Evolutionary conservation across 2,888 invertebrate genomes (phyloP).

Genomic region (Candidula unifasciata): DNA sequence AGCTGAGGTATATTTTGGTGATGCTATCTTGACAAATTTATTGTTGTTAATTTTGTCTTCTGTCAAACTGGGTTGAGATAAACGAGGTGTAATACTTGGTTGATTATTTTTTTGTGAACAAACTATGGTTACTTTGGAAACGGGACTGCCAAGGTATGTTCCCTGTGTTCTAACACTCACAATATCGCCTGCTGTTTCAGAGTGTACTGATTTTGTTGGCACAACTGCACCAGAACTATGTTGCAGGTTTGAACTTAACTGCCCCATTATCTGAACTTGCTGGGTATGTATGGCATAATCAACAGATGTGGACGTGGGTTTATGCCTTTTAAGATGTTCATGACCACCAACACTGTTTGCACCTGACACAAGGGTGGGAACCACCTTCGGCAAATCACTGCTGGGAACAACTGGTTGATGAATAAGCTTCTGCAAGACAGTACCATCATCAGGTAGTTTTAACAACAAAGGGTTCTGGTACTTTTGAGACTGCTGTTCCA

Average conservation of each 20-base stretch:
- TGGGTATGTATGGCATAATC: neutral
- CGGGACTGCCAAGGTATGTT: neutral
- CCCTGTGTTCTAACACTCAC: neutral
- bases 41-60: neutral
- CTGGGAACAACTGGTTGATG: neutral
- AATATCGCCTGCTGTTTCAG: neutral
- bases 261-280: neutral
- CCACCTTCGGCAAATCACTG: neutral
- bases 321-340: neutral
- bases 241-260: neutral
- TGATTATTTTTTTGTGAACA: neutral
- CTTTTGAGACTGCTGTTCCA: neutral
- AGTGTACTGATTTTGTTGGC: neutral
- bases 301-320: neutral
- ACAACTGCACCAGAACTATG: neutral
- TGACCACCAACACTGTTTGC: neutral
- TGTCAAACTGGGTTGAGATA: neutral
- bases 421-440: neutral
- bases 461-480: neutral
- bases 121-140: neutral
- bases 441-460: neutral
- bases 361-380: neutral
- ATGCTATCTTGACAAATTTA: neutral
- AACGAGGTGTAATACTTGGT: neutral
- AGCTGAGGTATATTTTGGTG: neutral